A percentile compares a stretch with the other conserved stretches of the same genome.
phyloP scores from a whole-genome alignment of 2,797 vertebrate species.

The Peromyscus nudipes region DNA sequence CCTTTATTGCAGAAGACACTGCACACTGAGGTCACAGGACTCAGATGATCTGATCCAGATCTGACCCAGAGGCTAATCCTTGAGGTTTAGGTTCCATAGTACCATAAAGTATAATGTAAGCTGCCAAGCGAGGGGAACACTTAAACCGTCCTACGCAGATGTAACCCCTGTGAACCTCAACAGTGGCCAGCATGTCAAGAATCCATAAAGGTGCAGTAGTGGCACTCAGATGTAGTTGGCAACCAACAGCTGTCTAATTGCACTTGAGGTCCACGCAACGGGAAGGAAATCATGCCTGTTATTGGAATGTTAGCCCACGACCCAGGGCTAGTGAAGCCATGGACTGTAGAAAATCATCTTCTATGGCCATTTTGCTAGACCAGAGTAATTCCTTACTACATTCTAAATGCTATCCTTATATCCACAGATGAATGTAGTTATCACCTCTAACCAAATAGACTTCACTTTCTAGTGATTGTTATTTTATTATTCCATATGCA shows the following conservation, averaged over 20 bases:
- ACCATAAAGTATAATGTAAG: not conserved
- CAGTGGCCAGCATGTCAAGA: not conserved
- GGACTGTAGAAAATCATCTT: not conserved
- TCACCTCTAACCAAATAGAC: not conserved
- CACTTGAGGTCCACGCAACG: not conserved
- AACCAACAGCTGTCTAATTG: not conserved
- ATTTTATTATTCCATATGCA: conserved; percentile 4
- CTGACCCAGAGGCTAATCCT: not conserved
- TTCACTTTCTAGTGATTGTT: not conserved
- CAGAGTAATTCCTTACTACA: not conserved
- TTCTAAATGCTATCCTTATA: not conserved
- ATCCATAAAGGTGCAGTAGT: not conserved
- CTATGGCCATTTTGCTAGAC: not conserved
- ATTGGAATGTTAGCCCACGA: not conserved
- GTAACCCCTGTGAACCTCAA: not conserved
- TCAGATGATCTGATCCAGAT: not conserved
- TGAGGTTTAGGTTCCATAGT: not conserved
- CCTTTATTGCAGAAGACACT: not conserved
- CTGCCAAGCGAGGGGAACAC: not conserved
- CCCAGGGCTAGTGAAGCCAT: not conserved
- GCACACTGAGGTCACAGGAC: not conserved
- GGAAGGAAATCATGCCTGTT: not conserved
- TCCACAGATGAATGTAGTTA: not conserved
- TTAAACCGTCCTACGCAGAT: not conserved
- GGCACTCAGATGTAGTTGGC: not conserved